A percentile compares a stretch with the other conserved stretches of the same genome.
phyloP scores from a whole-genome alignment of 2,113 vertebrate species.

The Nettapus auritus region DNA sequence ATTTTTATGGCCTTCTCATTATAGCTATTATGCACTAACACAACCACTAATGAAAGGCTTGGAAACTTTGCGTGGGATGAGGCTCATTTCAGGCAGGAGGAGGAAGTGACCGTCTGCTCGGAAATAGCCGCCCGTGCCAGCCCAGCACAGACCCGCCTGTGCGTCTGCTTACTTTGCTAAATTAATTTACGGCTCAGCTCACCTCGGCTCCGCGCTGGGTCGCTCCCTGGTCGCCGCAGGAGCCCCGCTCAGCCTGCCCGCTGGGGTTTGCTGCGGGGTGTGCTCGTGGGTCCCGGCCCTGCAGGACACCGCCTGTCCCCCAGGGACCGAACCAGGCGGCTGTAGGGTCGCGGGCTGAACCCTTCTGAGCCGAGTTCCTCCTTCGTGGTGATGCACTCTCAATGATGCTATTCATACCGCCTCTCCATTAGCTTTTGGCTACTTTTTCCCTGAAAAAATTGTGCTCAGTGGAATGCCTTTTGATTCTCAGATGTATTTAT shows the following conservation, averaged over 20 bases:
- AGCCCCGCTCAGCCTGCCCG: neutral
- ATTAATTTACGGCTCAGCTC: neutral
- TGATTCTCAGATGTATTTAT: neutral
- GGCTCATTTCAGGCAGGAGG: constrained; percentile 72
- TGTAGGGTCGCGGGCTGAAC: neutral
- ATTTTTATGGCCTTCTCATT: constrained; percentile 85
- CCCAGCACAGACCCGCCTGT: neutral
- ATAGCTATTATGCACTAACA: constrained; percentile 83
- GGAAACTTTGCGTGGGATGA: constrained; percentile 73
- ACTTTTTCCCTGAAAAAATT: neutral
- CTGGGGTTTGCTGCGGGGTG: accelerated
- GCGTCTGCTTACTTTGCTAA: neutral
- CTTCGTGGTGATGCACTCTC: neutral
- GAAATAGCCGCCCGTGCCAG: constrained; percentile 65
- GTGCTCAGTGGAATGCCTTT: neutral
- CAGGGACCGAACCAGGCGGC: accelerated
- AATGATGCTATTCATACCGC: neutral
- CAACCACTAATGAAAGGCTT: constrained; percentile 84
- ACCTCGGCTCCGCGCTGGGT: neutral
- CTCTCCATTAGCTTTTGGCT: neutral
- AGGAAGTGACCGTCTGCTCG: constrained; percentile 73
- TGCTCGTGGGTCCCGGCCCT: accelerated
- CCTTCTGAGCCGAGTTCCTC: neutral
- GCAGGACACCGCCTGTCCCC: accelerated
- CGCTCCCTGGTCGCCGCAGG: neutral